phyloP scores from a whole-genome alignment of 2,888 invertebrate species.

The Acholoe squamosa region DNA sequence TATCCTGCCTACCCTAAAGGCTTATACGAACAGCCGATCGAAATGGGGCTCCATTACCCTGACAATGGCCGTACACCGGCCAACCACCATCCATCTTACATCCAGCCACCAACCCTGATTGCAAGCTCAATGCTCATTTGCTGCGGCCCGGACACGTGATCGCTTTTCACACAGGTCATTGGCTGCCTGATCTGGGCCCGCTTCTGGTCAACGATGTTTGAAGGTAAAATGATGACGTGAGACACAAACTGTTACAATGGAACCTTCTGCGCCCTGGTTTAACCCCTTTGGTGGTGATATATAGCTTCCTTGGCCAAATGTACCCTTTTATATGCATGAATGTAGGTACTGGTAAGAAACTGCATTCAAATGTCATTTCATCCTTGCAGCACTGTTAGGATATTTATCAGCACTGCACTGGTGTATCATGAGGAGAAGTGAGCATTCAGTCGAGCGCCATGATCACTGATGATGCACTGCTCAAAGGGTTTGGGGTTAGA shows the following conservation, averaged over 20 bases:
- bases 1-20: neutral
- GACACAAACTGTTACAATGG: neutral
- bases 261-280: neutral
- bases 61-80: neutral
- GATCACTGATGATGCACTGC: too few relatives aligned
- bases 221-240: constrained; percentile 25
- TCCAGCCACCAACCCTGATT: constrained; percentile 3
- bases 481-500: too few relatives aligned
- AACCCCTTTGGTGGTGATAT: too few relatives aligned
- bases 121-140: constrained; percentile 23
- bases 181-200: neutral
- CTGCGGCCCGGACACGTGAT: neutral
- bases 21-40: neutral
- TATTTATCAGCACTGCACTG: too few relatives aligned
- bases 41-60: neutral
- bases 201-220: constrained; percentile 29
- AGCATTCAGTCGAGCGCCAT: too few relatives aligned
- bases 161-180: constrained; percentile 26
- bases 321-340: too few relatives aligned
- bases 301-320: too few relatives aligned
- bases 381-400: too few relatives aligned
- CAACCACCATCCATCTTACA: neutral
- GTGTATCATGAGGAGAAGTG: too few relatives aligned
- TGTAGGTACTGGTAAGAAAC: too few relatives aligned
- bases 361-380: too few relatives aligned